These are phyloP conservation scores for Hedya salicella DNA, from an alignment of 2,888 invertebrate genomes.

Conservation along the genomic window DNA sequence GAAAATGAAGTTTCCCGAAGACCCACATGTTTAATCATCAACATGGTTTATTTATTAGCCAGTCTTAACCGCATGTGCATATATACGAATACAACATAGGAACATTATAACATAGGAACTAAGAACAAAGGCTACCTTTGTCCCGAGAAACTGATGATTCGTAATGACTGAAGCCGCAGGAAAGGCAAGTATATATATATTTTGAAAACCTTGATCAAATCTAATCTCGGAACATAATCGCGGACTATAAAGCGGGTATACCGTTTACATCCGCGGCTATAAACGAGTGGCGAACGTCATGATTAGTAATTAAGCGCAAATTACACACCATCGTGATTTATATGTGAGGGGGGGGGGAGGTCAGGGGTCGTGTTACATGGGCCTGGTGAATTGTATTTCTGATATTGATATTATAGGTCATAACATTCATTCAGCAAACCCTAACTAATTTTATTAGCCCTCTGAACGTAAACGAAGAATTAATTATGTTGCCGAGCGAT, in stretches of 20 bases:
- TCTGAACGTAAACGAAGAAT: too few species aligned
- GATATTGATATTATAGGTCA: not conserved
- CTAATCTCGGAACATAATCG: conserved; percentile 14
- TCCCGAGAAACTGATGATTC: too few species aligned
- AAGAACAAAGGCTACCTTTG: too few species aligned
- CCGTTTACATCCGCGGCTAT: conserved; percentile 31
- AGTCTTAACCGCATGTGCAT: too few species aligned
- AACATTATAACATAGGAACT: too few species aligned
- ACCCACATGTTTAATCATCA: too few species aligned
- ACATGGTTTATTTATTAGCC: too few species aligned
- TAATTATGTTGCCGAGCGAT: too few species aligned
- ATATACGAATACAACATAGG: too few species aligned
- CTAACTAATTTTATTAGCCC: too few species aligned
- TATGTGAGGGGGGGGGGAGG: conserved; percentile 5
- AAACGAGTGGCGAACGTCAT: conserved; percentile 27
- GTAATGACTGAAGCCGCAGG: too few species aligned
- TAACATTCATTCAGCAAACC: not conserved
- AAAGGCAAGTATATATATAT: not conserved
- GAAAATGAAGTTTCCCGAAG: too few species aligned
- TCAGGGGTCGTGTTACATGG: conserved; percentile 23
- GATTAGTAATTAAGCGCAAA: conserved; percentile 33
- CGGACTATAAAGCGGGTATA: conserved; percentile 21
- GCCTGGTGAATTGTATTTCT: not conserved
- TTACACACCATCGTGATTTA: conserved; percentile 28
- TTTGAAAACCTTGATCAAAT: conserved; percentile 11